Base-by-base conservation (phyloP, 2,113 vertebrate genomes). In the Myodes glareolus region DNA sequence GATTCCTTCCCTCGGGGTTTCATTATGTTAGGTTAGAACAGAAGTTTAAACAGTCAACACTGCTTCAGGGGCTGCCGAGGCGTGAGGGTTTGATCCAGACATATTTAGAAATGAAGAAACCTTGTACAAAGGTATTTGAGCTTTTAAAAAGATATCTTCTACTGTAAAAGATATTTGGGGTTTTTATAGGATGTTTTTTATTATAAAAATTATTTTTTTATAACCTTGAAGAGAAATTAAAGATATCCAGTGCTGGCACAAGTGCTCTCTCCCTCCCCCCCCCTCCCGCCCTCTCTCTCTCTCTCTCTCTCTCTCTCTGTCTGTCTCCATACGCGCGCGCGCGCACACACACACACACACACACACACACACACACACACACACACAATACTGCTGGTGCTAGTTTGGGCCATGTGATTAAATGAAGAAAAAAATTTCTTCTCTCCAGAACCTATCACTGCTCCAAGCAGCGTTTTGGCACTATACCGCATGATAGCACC, bases 381-480 rank as follows among this genome's bases (percentile, higher is more conserved):
- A 45, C 67, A 68, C 67, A 33, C 52, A 47, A 17, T 33, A 2
- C 8, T 42, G 11, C 17, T 5, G 33, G 7, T 61, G 10, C 31
- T 39, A 4, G 52, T 92, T 52, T 55, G 81, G 39, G 29, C 31
- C 90, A 5, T 88, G 47, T 95, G 52, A 85, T 61, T 97, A 94
- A 95, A 94, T 14, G 88, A 97, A 73, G 50, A 89, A 42, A 13
- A 68, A 39, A 55, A 94, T 1, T 1, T 96, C 95, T 82, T 91
- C n/a, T 55, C 81, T 13, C 27, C 3, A 3, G 33, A 65, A 68
- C 42, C 29, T 12, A 2, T 10, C 73, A 21, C 9, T 73, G 3
- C 92, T 81, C 90, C 39, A 65, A 96, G 58, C 63, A 87, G 95
- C 82, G 13, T 95, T 91, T 95, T 65, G 81, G 77, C 47, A 11